These are phyloP conservation scores for Danaus plexippus DNA, from an alignment of 1,140 invertebrate species.

Conservation along the genomic window DNA sequence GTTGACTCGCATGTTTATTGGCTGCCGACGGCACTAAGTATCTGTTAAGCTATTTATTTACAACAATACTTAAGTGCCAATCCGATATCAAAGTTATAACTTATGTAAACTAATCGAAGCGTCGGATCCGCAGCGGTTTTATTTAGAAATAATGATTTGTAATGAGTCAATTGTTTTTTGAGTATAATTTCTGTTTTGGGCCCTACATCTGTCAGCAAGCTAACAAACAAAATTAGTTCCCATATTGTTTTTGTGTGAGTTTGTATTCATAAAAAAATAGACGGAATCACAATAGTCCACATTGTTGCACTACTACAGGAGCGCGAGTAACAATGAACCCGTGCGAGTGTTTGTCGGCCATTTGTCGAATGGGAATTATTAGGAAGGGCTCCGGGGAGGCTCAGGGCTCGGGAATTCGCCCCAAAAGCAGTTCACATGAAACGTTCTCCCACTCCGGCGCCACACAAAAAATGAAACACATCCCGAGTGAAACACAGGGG, in stretches of 20 bases:
- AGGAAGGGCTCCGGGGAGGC: conserved; percentile 65
- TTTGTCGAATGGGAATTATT: conserved; percentile 70
- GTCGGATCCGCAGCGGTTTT: background rate
- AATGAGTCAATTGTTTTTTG: too few species aligned
- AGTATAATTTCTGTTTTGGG: too few species aligned
- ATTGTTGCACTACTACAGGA: conserved; percentile 61
- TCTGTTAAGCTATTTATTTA: conserved; percentile 55
- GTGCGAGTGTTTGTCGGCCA: conserved; percentile 68
- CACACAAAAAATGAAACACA: conserved; percentile 69
- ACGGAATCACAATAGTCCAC: conserved; percentile 21
- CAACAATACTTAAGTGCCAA: conserved; percentile 39
- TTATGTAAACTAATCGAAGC: background rate
- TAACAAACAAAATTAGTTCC: conserved; percentile 11
- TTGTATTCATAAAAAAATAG: conserved; percentile 23
- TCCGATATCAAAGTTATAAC: conserved; percentile 13
- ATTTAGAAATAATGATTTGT: background rate
- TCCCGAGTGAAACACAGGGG: conserved; percentile 71
- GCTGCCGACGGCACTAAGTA: conserved; percentile 60
- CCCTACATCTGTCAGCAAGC: too few species aligned
- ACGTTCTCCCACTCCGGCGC: conserved; percentile 64
- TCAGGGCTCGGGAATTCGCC: conserved; percentile 63
- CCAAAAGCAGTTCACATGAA: conserved; percentile 71
- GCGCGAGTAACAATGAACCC: conserved; percentile 58
- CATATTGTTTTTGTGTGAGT: conserved; percentile 22
- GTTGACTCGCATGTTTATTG: conserved; percentile 65